These are phyloP conservation scores for Carposina sasakii DNA, from an alignment of 1,140 invertebrate genomes.

Conservation along the genomic window DNA sequence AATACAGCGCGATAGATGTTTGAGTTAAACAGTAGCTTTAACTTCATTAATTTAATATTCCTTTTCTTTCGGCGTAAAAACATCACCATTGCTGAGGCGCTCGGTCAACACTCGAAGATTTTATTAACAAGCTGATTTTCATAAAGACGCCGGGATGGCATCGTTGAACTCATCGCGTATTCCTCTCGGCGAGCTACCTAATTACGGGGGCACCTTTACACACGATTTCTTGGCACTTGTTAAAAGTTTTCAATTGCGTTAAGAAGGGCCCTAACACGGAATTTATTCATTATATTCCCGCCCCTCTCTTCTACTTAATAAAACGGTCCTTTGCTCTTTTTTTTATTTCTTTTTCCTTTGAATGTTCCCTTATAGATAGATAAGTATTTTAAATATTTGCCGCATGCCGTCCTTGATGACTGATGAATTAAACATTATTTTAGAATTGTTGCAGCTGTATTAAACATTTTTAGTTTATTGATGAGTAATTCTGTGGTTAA, in stretches of 20 bases:
- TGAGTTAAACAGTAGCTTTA: no score
- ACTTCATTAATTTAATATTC: slow-evolving; percentile 24
- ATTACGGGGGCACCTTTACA: slow-evolving; percentile 67
- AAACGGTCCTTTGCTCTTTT: slow-evolving; percentile 61
- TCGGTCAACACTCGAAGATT: slow-evolving; percentile 41
- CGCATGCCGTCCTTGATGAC: slow-evolving; percentile 56
- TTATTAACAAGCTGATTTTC: slow-evolving; percentile 60
- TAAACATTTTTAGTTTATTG: slow-evolving; percentile 32
- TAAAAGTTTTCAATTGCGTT: slow-evolving; percentile 73
- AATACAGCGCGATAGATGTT: no score
- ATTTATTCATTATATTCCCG: slow-evolving; percentile 70
- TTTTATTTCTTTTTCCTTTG: slow-evolving; percentile 30
- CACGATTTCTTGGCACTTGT: slow-evolving; percentile 70
- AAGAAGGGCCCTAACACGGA: slow-evolving; percentile 54
- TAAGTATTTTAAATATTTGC: slow-evolving; percentile 67
- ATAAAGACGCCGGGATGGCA: slow-evolving; percentile 32
- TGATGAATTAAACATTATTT: slow-evolving; percentile 63
- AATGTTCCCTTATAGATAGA: slow-evolving; percentile 36
- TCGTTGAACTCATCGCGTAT: slow-evolving; percentile 58
- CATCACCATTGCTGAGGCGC: slow-evolving; percentile 14
- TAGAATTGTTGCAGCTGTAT: slow-evolving; percentile 44
- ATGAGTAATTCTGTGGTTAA: no score
- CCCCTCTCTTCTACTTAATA: slow-evolving; percentile 52
- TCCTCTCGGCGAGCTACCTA: slow-evolving; percentile 48
- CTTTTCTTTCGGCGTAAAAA: slow-evolving; percentile 4